Conservation (phyloP, 2,113 vertebrate genomes). For the Eptesicus fuscus region DNA sequence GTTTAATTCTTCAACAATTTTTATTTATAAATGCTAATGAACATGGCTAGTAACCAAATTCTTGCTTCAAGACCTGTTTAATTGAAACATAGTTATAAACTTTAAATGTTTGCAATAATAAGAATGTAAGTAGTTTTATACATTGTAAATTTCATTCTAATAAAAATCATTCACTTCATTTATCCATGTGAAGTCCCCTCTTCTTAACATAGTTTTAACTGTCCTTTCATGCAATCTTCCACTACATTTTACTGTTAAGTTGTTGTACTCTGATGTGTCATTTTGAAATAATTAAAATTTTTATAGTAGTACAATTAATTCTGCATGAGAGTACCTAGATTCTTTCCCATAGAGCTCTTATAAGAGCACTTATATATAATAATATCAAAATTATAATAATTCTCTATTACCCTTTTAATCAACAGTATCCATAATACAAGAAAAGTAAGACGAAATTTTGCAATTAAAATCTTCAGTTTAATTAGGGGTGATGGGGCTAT, state of each 20-base stretch:
- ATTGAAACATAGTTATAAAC: neutral
- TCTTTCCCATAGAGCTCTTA: neutral
- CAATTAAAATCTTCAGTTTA: neutral
- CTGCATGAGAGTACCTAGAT: neutral
- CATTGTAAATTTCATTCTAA: neutral
- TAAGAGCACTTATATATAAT: neutral
- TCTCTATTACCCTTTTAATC: neutral
- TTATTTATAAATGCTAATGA: slow-evolving; percentile 25
- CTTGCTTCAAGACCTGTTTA: neutral
- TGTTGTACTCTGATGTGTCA: neutral
- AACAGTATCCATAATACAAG: neutral
- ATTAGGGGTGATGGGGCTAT: neutral
- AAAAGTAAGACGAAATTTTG: neutral
- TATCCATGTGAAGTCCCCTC: neutral
- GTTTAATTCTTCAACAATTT: slow-evolving; percentile 20
- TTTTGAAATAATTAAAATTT: neutral
- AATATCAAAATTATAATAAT: slow-evolving; percentile 1
- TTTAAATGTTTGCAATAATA: slow-evolving; percentile 7
- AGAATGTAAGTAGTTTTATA: neutral
- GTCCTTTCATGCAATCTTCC: neutral
- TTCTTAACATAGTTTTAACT: neutral
- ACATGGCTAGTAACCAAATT: neutral
- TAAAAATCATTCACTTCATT: neutral
- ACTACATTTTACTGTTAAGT: neutral
- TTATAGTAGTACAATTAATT: neutral